Base-by-base conservation (phyloP, 2,797 vertebrate genomes). In the Gymnoscopelus microlampas region DNA sequence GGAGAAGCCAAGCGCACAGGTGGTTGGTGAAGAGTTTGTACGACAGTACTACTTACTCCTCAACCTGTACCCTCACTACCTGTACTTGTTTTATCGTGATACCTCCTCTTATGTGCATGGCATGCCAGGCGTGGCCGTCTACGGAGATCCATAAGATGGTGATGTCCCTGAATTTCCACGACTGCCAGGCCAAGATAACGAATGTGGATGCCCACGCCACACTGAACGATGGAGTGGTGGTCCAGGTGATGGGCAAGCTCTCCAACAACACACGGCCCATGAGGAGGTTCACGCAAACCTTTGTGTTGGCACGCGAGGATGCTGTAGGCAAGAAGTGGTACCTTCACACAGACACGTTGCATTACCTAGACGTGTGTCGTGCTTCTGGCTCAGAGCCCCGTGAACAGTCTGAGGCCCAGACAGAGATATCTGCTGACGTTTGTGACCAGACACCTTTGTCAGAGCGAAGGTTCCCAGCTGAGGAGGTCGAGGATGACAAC, bases 1-100 rank as follows among this genome's bases (percentile, higher is more conserved):
- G 98, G 98, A 99, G 97, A 99, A 99, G 96, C 98, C 98, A 95
- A 99, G 97, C 98, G 97, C 97, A 96, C 98, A 99, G 97, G 97
- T 99, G 94, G 98, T 99, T 94, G 97, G 98, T 97, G 96, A 97
- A 95, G 97, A 99, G 89, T 99, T 99, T 73, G 97, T 99, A 94
- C 95, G 97, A 93, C 98, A 99, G 95, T 99, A 99, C 87, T 99
- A 99, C 87, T 98, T 97, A 24, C 94, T 98, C 85, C 94, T 99
- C 77, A 98, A 98, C 93, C 97, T 98, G 93, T 97, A 97, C 60
- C 97, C 97, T 9, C 97, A 99, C 89, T 98, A 96, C 87, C 95
- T 99, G 83, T 97, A 99, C 93, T 96, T 97, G 98, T 99, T 99
- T 90, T 99, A 99, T 84, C 97, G 98, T 15, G 99, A 98, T 90